These are phyloP conservation scores for Meloidogyne exigua DNA, from an alignment of 1,140 invertebrate species.

Conservation along the genomic window DNA sequence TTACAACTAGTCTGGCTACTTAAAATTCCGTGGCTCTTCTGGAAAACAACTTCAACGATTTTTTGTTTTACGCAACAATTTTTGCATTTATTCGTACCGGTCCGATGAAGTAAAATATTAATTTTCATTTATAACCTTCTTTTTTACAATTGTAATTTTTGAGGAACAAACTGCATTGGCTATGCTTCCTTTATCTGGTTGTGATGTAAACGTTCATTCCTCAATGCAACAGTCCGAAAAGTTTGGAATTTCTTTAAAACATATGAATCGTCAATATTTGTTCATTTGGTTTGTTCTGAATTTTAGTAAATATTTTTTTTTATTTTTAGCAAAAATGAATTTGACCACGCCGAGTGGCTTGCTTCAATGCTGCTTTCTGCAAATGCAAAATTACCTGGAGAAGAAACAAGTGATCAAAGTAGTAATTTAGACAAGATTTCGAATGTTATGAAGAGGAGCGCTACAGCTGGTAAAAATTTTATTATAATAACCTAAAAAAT, in stretches of 20 bases:
- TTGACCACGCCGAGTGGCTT: constrained; percentile 51
- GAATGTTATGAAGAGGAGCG: no score
- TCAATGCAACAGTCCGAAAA: constrained; percentile 32
- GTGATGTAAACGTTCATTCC: constrained; percentile 34
- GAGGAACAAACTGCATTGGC: constrained; percentile 43
- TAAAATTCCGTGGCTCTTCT: constrained; percentile 46
- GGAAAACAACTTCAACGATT: constrained; percentile 46
- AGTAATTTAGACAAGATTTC: background rate
- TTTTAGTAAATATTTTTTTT: background rate
- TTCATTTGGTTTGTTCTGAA: constrained; percentile 12
- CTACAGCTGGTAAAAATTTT: no score
- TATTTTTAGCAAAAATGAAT: constrained; percentile 28
- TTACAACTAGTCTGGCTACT: constrained; percentile 37
- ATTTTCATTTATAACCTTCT: background rate
- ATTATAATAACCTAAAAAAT: no score
- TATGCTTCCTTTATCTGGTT: constrained; percentile 50
- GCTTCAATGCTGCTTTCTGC: constrained; percentile 47
- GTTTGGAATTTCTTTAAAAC: constrained; percentile 39
- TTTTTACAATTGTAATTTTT: constrained; percentile 21
- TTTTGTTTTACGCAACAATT: constrained; percentile 60
- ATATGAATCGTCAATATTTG: constrained; percentile 37
- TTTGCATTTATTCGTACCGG: constrained; percentile 59
- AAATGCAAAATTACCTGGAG: constrained; percentile 47
- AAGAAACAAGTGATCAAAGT: background rate
- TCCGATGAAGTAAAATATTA: constrained; percentile 34